Percentiles rank a stretch among this genome's conserved stretches.
These are phyloP conservation scores for Acanthacorydalis orientalis DNA, from an alignment of 2,888 invertebrate species.

Conservation along the genomic window DNA sequence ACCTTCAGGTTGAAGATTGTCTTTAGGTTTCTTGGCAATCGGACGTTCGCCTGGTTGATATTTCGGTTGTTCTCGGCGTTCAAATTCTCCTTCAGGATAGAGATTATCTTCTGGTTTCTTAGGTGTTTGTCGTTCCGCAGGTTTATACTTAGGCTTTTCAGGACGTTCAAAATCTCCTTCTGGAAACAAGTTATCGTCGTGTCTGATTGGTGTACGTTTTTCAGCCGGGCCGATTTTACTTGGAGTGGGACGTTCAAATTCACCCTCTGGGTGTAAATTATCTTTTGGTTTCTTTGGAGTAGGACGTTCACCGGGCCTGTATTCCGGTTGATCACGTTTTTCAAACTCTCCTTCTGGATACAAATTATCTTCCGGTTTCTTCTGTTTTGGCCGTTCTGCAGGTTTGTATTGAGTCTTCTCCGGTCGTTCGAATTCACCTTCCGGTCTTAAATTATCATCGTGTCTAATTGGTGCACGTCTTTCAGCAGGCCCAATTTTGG, in stretches of 20 bases:
- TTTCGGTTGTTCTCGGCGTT: conserved; percentile 21
- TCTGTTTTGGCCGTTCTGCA: conserved; percentile 29
- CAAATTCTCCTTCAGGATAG: conserved; percentile 24
- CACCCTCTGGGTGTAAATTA: conserved; percentile 29
- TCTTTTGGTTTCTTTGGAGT: conserved; percentile 23
- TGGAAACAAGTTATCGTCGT: conserved; percentile 33
- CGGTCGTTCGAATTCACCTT: conserved; percentile 28
- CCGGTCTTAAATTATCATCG: conserved; percentile 25
- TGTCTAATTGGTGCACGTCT: conserved; percentile 19
- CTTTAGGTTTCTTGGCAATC: conserved; percentile 23
- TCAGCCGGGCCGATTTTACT: conserved; percentile 28
- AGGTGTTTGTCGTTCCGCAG: conserved; percentile 42
- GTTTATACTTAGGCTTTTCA: conserved; percentile 21
- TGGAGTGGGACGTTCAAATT: conserved; percentile 27
- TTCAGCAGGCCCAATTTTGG: conserved; percentile 23
- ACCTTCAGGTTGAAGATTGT: conserved; percentile 33
- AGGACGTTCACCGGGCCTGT: conserved; percentile 21
- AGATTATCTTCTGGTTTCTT: conserved; percentile 26
- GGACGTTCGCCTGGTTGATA: conserved; percentile 25
- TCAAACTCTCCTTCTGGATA: conserved; percentile 42
- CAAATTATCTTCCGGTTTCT: conserved; percentile 41
- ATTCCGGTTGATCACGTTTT: conserved; percentile 21
- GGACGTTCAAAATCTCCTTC: conserved; percentile 35
- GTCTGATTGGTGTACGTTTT: conserved; percentile 29
- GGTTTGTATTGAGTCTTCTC: conserved; percentile 23